Evolutionary conservation across 2,888 invertebrate genomes (phyloP).

Genomic region (Automeris io): DNA sequence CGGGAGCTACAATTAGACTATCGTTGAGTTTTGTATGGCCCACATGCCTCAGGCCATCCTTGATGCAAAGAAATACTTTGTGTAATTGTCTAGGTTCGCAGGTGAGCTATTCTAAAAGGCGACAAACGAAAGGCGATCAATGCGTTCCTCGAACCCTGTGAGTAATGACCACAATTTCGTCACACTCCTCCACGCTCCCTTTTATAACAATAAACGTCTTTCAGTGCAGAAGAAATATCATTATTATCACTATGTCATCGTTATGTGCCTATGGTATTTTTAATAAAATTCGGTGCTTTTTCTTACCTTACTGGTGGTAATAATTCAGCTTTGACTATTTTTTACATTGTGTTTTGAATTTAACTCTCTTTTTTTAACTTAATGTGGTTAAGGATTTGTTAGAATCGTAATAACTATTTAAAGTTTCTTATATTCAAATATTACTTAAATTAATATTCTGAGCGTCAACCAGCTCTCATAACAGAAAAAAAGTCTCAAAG

Average conservation of each 20-base stretch:
- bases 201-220: slow-evolving; percentile 32
- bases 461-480: no score
- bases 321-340: not conserved
- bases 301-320: not conserved
- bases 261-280: not conserved
- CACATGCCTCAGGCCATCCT: no score
- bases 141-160: slow-evolving; percentile 27
- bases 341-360: not conserved
- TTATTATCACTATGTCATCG: slow-evolving; percentile 5
- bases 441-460: no score
- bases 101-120: slow-evolving; percentile 12
- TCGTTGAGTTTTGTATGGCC: no score
- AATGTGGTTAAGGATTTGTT: no score
- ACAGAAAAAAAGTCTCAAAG: no score
- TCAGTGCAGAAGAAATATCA: slow-evolving; percentile 11
- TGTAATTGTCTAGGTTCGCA: not conserved
- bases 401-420: no score
- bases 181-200: slow-evolving; percentile 29
- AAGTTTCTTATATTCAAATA: no score
- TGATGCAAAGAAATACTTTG: no score
- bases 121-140: slow-evolving; percentile 25
- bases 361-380: no score
- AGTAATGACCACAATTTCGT: slow-evolving; percentile 42
- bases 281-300: slow-evolving; percentile 2
- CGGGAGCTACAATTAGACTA: no score